phyloP scores from a whole-genome alignment of 2,888 invertebrate species.

The Drosophila siamana region DNA sequence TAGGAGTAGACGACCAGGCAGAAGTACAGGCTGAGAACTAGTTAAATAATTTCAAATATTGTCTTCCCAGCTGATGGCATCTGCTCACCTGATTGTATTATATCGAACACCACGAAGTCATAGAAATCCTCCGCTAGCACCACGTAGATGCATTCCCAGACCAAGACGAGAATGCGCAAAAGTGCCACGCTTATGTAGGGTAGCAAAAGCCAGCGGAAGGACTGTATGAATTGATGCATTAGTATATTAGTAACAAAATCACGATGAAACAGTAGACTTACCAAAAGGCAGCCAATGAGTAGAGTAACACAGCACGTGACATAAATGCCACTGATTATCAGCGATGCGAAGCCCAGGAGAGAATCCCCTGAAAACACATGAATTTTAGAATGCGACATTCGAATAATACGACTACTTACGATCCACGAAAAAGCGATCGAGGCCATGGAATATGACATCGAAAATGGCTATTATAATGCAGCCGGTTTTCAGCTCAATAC shows the following conservation, averaged over 20 bases:
- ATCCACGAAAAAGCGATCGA: conserved; percentile 60
- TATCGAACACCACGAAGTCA: conserved; percentile 59
- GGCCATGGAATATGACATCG: conserved; percentile 64
- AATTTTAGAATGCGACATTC: not conserved
- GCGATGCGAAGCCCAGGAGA: conserved; percentile 40
- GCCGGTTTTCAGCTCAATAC: conserved; percentile 58
- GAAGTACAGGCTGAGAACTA: conserved; percentile 64
- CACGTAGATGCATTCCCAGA: conserved; percentile 42
- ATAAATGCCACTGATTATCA: conserved; percentile 66
- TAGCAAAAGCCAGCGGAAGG: conserved; percentile 41
- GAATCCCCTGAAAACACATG: conserved; percentile 33
- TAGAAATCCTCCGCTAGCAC: conserved; percentile 40
- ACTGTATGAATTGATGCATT: conserved; percentile 13
- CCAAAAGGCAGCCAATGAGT: conserved; percentile 56
- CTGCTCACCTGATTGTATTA: conserved; percentile 47
- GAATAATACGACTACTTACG: conserved; percentile 39
- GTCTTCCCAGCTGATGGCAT: not conserved
- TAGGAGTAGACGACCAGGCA: conserved; percentile 63
- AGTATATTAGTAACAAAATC: not conserved
- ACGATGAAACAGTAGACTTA: conserved; percentile 6
- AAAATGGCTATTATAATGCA: conserved; percentile 66
- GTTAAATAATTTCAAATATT: not conserved
- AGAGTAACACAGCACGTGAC: conserved; percentile 57
- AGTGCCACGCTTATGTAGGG: conserved; percentile 56
- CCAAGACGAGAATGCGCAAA: conserved; percentile 42